Conservation (phyloP, 2,797 vertebrate genomes). For the Cyprinodon diabolis region DNA sequence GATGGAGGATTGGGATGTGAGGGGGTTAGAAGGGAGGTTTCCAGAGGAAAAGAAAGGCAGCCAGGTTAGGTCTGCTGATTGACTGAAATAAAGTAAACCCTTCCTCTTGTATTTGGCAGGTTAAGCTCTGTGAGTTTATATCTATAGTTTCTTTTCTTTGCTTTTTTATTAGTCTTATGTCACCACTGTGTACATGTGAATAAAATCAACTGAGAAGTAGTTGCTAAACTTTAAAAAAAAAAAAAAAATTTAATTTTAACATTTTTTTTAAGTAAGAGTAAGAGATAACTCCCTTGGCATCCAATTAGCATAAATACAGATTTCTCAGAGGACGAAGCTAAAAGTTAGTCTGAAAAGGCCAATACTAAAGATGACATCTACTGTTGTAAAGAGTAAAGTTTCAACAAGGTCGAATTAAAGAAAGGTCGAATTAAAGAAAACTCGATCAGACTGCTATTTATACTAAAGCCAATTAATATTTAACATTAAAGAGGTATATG, state of each 20-base stretch:
- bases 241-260: neutral
- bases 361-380: neutral
- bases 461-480: neutral
- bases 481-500: neutral
- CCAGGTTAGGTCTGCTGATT: constrained; percentile 80
- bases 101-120: constrained; percentile 53
- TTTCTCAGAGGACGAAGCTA: neutral
- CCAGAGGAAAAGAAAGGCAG: constrained; percentile 67
- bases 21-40: constrained; percentile 54
- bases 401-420: neutral
- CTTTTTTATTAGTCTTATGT: neutral
- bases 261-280: too few relatives aligned
- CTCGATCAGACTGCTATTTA: neutral
- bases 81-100: constrained; percentile 70
- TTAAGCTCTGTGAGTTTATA: constrained; percentile 24
- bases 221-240: neutral
- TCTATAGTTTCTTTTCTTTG: constrained; percentile 17
- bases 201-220: neutral
- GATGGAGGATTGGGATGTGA: constrained; percentile 75
- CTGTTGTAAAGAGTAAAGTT: neutral
- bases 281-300: neutral
- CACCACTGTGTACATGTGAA: neutral
- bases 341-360: neutral
- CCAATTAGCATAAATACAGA: neutral
- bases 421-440: neutral